These are phyloP conservation scores for Acheta domesticus DNA, from an alignment of 2,888 invertebrate species.

Conservation along the genomic window DNA sequence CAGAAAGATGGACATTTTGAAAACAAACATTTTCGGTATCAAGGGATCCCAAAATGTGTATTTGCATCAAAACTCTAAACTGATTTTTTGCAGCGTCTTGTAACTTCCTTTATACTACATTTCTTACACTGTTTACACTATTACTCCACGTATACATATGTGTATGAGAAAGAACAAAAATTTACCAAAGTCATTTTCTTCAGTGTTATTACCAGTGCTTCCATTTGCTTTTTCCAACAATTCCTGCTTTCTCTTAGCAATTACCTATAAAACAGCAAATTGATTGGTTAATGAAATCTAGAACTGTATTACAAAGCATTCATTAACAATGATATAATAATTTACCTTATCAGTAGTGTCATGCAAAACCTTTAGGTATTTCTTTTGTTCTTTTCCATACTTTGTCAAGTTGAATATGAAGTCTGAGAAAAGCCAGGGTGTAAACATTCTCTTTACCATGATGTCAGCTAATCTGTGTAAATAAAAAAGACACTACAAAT, in stretches of 20 bases:
- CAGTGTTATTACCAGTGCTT: no score
- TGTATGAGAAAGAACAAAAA: no score
- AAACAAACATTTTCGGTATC: no score
- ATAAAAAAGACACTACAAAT: background rate
- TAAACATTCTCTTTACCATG: slow-evolving; percentile 25
- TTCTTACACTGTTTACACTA: no score
- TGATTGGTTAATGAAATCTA: no score
- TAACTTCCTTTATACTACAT: no score
- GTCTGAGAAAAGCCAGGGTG: slow-evolving; percentile 31
- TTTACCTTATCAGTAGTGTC: slow-evolving; percentile 26
- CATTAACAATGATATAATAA: background rate
- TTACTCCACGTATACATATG: no score
- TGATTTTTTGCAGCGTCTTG: no score
- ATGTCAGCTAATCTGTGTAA: slow-evolving; percentile 26
- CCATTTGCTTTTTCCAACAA: background rate
- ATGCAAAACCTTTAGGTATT: slow-evolving; percentile 28
- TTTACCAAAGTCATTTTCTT: background rate
- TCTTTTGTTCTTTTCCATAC: slow-evolving; percentile 26
- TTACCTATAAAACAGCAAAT: slow-evolving; percentile 4
- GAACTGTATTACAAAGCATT: no score
- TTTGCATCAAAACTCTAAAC: no score
- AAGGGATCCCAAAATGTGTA: no score
- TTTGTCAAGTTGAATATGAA: slow-evolving; percentile 23
- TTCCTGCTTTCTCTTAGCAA: slow-evolving; percentile 22
- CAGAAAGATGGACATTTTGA: no score